Conservation (phyloP, 2,888 invertebrate genomes). For the Eristalis intricaria region DNA sequence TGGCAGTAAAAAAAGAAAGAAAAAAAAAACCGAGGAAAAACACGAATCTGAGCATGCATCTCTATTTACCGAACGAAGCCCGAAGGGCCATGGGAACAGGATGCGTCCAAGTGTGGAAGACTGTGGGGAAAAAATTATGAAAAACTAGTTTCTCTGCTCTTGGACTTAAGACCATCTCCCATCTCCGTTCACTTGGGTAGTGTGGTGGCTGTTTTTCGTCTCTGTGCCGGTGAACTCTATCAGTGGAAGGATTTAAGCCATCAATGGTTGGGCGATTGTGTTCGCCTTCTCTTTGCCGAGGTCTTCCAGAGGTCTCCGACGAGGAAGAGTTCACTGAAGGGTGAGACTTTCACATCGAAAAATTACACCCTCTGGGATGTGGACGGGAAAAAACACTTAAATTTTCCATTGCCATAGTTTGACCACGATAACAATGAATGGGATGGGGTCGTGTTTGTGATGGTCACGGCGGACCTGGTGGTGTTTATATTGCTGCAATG, state of each 20-base stretch:
- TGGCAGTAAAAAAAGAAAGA: not conserved
- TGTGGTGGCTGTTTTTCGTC: not conserved
- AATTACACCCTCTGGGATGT: conserved; percentile 19
- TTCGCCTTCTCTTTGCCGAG: not conserved
- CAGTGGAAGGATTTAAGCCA: conserved; percentile 26
- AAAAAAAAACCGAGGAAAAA: not conserved
- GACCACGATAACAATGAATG: conserved; percentile 21
- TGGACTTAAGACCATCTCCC: conserved; percentile 5
- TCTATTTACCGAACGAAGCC: not conserved
- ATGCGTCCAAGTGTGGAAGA: not conserved
- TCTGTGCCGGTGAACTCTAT: conserved; percentile 1
- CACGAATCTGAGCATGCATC: not conserved
- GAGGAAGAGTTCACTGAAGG: conserved; percentile 39
- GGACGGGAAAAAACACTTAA: conserved; percentile 12
- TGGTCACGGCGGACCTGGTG: not conserved
- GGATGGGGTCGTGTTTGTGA: not conserved
- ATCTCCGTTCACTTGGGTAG: not conserved
- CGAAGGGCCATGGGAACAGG: not conserved
- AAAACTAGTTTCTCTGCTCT: conserved; percentile 11
- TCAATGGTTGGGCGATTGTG: conserved; percentile 14
- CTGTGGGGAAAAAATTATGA: conserved; percentile 7
- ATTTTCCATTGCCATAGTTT: conserved; percentile 31
- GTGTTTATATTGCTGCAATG: not conserved
- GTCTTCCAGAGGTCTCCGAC: not conserved
- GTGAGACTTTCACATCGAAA: conserved; percentile 26